Conservation (phyloP, 2,797 vertebrate species). For the Allobates femoralis region DNA sequence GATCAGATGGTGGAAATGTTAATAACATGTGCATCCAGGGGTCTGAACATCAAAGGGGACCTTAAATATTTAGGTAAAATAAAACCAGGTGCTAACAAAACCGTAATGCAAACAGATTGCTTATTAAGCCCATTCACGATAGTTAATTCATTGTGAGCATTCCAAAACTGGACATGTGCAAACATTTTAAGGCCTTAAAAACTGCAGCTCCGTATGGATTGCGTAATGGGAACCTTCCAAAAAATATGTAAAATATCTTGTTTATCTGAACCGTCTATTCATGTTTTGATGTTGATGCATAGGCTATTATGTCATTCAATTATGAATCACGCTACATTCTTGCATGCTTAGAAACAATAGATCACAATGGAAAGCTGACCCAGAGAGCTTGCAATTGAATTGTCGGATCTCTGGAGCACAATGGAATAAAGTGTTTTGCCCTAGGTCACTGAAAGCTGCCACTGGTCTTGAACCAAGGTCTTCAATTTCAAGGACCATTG, state of each 20-base stretch:
- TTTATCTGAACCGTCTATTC: conserved; percentile 20
- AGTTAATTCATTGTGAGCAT: conserved; percentile 65
- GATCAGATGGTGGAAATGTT: conserved; percentile 61
- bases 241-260: conserved; percentile 36
- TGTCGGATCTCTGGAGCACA: conserved; percentile 45
- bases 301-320: conserved; percentile 7
- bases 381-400: conserved; percentile 61
- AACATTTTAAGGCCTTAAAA: conserved; percentile 39
- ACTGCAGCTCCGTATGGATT: neutral
- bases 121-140: conserved; percentile 69
- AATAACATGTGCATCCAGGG: conserved; percentile 62
- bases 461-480: conserved; percentile 63
- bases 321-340: conserved; percentile 10
- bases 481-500: conserved; percentile 65
- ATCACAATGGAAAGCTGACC: conserved; percentile 55
- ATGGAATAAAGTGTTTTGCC: conserved; percentile 61
- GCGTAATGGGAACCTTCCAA: conserved; percentile 19
- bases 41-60: conserved; percentile 67
- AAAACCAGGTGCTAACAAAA: conserved; percentile 73
- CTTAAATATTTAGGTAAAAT: conserved; percentile 68
- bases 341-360: conserved; percentile 31
- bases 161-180: conserved; percentile 69
- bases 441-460: conserved; percentile 59
- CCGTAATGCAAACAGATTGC: conserved; percentile 63
- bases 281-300: neutral